Base-by-base conservation (phyloP, 2,888 invertebrate species). In the Deilephila porcellus region DNA sequence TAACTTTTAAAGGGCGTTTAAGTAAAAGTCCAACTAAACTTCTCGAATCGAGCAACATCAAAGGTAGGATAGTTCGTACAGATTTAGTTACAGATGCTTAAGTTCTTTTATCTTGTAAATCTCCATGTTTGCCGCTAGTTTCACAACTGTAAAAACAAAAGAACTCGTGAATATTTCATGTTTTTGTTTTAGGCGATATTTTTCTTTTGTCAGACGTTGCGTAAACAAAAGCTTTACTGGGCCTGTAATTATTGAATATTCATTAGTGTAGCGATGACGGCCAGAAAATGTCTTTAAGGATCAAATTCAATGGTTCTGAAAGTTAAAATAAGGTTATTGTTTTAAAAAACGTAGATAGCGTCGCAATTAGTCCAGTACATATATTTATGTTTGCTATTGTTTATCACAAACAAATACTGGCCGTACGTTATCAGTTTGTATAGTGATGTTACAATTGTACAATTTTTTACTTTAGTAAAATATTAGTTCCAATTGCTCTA, bases 131-230 rank as follows among this genome's bases (percentile, higher is more conserved):
- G 82, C 85, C 85, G 88, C 85, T 85, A 85, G 90, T 92, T 92
- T 91, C 88, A 90, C 87, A 87, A 89, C 86, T 85, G 82, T 75
- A 73, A 76, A 82, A 80, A 92, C 91, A 93, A 92, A 89, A 85
- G 80, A 78, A 74, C 89, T 87, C 85, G 86, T 91, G 90, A 91
- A 93, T 93, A 92, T 92, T 91, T 91, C 84, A 90, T 90, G 85
- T 81, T 89, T 90, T 86, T 84, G 86, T 87, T 84, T 83, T 80
- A 85, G 86, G 85, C 83, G 84, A 85, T 85, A 85, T 86, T 88
- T 85, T 81, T 86, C 80, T 79, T 83, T 83, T 83, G 85, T 85
- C 85, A 83, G 87, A 88, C 85, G 85, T 89, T 88, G 88, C 82
- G 83, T 81, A 87, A 86, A 90, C 89, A 90, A 86, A 88, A 86